Evolutionary conservation across 2,797 vertebrate genomes (phyloP), one percentile per base, ranked within the genome.

Genomic region (Phaenicophaeus curvirostris): DNA sequence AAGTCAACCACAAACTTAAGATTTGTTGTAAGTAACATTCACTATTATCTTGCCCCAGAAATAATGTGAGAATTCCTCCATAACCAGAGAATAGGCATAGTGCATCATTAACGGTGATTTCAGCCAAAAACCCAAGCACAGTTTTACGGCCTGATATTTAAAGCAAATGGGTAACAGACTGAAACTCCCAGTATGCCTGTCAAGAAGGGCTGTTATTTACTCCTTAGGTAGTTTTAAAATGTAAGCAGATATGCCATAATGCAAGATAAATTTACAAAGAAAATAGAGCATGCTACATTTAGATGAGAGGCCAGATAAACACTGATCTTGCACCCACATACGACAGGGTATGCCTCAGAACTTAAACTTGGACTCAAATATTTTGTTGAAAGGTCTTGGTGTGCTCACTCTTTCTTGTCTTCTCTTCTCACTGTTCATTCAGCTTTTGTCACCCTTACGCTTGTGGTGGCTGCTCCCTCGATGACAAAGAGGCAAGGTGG

Each of bases 1-100:
- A 84, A 95, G 73, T 88, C 87, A 95, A 79, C 55, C 62, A 73
- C 87, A 90, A 93, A 53, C 66, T 89, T 27, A 57, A 86, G 66
- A 78, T 63, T 91, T 86, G 63, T 67, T 89, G 72, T 78, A 59
- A 87, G 66, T 35, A 95, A 57, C 54, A 39, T 51, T 85, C 79
- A 69, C 85, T 93, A 87, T 93, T 94, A 95, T 25, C 69, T 96
- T 92, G 84, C 21, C 85, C 92, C 59, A 73, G 91, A 91, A 96
- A 94, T 92, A 96, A 93, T n/a, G 91, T 90, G 89, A 93, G 91
- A 96, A 94, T 94, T 94, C 85, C 85, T 90, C 66, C 74, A 89
- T 67, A 93, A 88, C 76, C 89, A 86, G 85, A 75, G 76, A 91
- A 91, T 86, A 94, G 76, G 69, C 91, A 73, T 62, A 94, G 76